These are phyloP conservation scores for Gymnarchus niloticus DNA, from an alignment of 2,113 vertebrate species.

Conservation along the genomic window DNA sequence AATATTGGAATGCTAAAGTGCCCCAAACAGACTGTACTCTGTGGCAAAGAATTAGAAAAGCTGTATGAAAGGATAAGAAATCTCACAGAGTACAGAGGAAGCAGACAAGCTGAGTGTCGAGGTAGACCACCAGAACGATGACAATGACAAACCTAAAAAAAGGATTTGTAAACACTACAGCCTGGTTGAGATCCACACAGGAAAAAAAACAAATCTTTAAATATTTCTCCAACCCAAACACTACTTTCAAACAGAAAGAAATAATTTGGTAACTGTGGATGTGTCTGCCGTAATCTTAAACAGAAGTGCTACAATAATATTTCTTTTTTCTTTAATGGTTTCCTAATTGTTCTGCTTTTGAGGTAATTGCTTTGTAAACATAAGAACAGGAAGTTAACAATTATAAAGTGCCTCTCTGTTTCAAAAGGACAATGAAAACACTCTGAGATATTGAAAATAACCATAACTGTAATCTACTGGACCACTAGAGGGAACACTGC, in stretches of 20 bases:
- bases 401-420: background rate
- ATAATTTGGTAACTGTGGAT: background rate
- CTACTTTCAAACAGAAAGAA: background rate
- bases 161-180: background rate
- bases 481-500: background rate
- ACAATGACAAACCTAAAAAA: background rate
- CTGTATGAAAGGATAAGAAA: background rate
- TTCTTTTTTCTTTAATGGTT: background rate
- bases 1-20: background rate
- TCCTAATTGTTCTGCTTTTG: background rate
- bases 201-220: background rate
- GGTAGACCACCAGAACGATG: background rate
- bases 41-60: background rate
- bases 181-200: background rate
- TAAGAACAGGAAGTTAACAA: too few relatives aligned
- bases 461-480: background rate
- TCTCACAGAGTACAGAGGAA: background rate
- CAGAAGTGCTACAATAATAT: background rate
- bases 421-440: background rate
- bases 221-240: background rate
- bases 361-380: background rate
- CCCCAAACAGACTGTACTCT: background rate
- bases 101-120: background rate
- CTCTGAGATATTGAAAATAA: background rate
- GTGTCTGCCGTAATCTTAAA: background rate